Evolutionary conservation across 2,888 invertebrate species (phyloP).

Genomic region (Mesochorus sp.): DNA sequence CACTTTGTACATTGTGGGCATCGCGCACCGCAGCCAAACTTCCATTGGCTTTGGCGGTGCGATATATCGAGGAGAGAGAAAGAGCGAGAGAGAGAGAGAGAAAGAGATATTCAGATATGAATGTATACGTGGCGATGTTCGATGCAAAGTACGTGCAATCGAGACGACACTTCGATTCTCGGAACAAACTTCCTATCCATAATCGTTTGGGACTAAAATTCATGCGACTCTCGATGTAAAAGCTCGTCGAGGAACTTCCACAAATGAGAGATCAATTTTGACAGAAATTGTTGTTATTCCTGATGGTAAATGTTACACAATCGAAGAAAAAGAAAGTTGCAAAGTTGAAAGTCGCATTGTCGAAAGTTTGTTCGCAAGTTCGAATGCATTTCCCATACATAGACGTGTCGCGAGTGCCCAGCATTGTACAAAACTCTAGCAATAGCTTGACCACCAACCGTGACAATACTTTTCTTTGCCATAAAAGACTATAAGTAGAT

Average conservation of each 20-base stretch:
- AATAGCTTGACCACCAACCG: too few relatives aligned
- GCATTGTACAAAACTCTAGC: too few relatives aligned
- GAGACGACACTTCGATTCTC: background rate
- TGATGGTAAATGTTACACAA: too few relatives aligned
- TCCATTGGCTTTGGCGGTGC: constrained; percentile 13
- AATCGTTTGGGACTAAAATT: background rate
- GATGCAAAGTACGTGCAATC: constrained; percentile 30
- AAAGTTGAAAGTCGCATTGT: background rate
- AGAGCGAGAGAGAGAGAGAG: too few relatives aligned
- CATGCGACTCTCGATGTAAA: background rate
- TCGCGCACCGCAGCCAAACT: background rate
- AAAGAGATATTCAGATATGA: constrained; percentile 45
- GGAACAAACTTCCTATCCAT: constrained; percentile 12
- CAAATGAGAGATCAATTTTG: background rate
- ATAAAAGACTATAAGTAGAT: background rate
- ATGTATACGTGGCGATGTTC: constrained; percentile 25
- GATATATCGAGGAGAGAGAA: constrained; percentile 35
- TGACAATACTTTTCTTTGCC: background rate
- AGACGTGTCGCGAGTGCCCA: too few relatives aligned
- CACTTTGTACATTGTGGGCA: constrained; percentile 1
- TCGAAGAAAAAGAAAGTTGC: too few relatives aligned
- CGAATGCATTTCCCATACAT: too few relatives aligned
- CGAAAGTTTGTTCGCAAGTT: background rate
- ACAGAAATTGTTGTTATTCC: background rate
- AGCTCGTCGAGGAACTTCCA: background rate